Evolutionary conservation across 1,140 invertebrate genomes (phyloP).

Genomic region (Potamilus streckersoni): DNA sequence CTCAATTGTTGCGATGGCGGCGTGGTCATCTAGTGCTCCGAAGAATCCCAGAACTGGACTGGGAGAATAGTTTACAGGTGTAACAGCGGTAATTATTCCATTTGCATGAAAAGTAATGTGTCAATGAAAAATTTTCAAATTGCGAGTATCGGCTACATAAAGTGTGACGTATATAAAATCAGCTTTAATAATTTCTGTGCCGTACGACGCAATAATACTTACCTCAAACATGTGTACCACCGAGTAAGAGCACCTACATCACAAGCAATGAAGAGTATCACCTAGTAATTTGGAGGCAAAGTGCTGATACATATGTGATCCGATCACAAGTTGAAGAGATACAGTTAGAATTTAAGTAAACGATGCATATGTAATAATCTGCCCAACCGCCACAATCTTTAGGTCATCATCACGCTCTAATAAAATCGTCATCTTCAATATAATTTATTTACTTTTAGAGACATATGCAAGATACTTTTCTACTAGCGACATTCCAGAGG

Average conservation of each 20-base stretch:
- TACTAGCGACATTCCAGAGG: constrained; percentile 1
- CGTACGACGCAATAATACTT: constrained; percentile 18
- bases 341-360: constrained; percentile 33
- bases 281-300: constrained; percentile 39
- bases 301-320: constrained; percentile 40
- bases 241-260: constrained; percentile 39
- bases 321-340: constrained; percentile 40
- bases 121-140: constrained; percentile 30
- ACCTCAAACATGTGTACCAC: constrained; percentile 35
- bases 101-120: constrained; percentile 33
- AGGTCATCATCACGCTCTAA: constrained; percentile 13
- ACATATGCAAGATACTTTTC: constrained; percentile 5
- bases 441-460: constrained; percentile 7
- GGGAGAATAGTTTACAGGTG: constrained; percentile 29
- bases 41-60: constrained; percentile 16
- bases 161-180: constrained; percentile 7
- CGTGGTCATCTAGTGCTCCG: constrained; percentile 12
- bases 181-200: constrained; percentile 6
- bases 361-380: constrained; percentile 38
- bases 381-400: constrained; percentile 33
- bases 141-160: constrained; percentile 39
- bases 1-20: constrained; percentile 23
- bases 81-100: constrained; percentile 34
- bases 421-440: constrained; percentile 13
- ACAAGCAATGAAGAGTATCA: constrained; percentile 31